Percentiles rank a stretch among this genome's conserved stretches.
Evolutionary conservation across 2,888 invertebrate genomes (phyloP).

Genomic region (Drosophila subquinaria): DNA sequence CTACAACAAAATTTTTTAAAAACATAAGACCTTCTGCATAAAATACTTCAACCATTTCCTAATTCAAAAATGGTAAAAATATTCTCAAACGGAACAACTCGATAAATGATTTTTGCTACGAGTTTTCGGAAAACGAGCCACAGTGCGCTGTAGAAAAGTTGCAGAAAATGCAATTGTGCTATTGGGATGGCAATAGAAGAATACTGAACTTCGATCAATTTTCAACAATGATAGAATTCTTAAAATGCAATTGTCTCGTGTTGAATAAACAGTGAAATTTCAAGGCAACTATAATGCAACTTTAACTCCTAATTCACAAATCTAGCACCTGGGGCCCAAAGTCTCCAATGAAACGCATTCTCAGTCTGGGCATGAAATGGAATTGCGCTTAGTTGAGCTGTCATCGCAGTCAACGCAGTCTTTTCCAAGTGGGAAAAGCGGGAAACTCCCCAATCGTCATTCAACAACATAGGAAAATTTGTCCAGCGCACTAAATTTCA

Average conservation of each 20-base stretch:
- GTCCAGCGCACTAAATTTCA: slow-evolving; percentile 61
- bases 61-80: too few relatives aligned
- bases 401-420: neutral
- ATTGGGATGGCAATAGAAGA: too few relatives aligned
- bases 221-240: neutral
- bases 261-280: neutral
- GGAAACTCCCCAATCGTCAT: slow-evolving; percentile 9
- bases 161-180: too few relatives aligned
- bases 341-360: slow-evolving; percentile 15
- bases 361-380: slow-evolving; percentile 5
- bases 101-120: too few relatives aligned
- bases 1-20: too few relatives aligned
- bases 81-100: too few relatives aligned
- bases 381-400: neutral
- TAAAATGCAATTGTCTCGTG: neutral
- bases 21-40: too few relatives aligned
- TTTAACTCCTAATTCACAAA: neutral
- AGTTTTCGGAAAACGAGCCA: too few relatives aligned
- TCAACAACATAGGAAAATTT: slow-evolving; percentile 56
- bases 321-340: neutral
- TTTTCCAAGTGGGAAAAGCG: neutral
- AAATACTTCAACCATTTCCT: too few relatives aligned
- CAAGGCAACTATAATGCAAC: neutral
- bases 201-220: neutral
- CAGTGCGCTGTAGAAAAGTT: too few relatives aligned